Conservation (phyloP, 2,888 invertebrate genomes). For the Theodoxus fluviatilis region DNA sequence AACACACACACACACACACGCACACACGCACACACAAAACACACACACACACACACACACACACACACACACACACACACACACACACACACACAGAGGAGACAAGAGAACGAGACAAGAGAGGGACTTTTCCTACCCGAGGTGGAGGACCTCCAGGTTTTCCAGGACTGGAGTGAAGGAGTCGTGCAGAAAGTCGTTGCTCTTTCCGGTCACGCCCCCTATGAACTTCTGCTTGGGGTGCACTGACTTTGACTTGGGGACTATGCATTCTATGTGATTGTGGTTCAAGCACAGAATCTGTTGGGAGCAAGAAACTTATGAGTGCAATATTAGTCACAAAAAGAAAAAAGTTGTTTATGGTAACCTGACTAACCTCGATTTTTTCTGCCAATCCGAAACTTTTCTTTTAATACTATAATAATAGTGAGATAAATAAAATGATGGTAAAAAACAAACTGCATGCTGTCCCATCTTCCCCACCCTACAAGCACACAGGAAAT, state of each 20-base stretch:
- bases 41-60: too few relatives aligned
- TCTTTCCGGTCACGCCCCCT: constrained; percentile 27
- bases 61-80: too few relatives aligned
- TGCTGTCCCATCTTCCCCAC: too few relatives aligned
- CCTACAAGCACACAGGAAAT: too few relatives aligned
- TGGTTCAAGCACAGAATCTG: constrained; percentile 65
- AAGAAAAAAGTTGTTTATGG: neutral
- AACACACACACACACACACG: too few relatives aligned
- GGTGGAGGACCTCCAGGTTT: constrained; percentile 64
- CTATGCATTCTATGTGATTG: constrained; percentile 64
- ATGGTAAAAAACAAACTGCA: too few relatives aligned
- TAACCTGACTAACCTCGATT: neutral
- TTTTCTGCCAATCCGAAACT: neutral
- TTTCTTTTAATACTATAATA: neutral
- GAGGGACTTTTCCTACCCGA: constrained; percentile 45
- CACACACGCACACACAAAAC: too few relatives aligned
- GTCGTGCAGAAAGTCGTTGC: constrained; percentile 34
- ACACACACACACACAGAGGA: neutral
- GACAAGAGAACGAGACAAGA: neutral
- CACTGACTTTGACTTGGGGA: constrained; percentile 48
- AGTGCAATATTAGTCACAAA: neutral
- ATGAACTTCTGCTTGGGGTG: constrained; percentile 34
- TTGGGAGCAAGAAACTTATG: neutral
- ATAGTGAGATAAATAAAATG: neutral
- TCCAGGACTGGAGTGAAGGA: constrained; percentile 55